Evolutionary conservation across 2,797 vertebrate genomes (phyloP), one percentile per base, ranked within the genome.

Genomic region (Sternarchorhynchus goeldii): DNA sequence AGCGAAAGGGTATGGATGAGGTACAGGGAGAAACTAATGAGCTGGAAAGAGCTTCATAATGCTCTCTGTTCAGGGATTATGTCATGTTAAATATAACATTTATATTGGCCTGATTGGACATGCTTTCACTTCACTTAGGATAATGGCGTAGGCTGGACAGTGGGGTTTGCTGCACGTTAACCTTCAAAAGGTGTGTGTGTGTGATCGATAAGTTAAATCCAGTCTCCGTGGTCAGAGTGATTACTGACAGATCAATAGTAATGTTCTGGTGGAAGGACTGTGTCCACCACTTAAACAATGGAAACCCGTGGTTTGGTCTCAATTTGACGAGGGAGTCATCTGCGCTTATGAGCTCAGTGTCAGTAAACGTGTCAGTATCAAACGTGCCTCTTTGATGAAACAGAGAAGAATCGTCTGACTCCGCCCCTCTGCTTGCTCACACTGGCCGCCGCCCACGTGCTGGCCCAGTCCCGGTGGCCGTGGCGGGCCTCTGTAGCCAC

Each of bases 401-500:
- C 29, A 5, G 32, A 34, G 45, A 20, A 25, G 25, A 50, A 14
- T 41, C 39, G 10, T 41, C 39, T 6, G 39, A 6, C 39, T 41
- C 25, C 60, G 34, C 83, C 25, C 78, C 78, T 32, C 32, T 34
- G 59, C 1, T 25, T 57, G 55, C 64, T 71, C 68, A 45, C 21
- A 75, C 12, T 1, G 20, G 55, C 59, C 57, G 68, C 77, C 74
- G 78, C 80, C 75, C 78, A 8, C 67, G 78, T 67, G 87, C 39
- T 81, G 82, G 74, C 79, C 73, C 32, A 71, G 63, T 64, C 74
- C 74, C 68, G 75, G 78, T 75, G 67, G 73, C 78, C 66, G 41
- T 45, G 73, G 75, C 65, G 64, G 75, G 57, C 75, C 66, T 77
- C 73, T 75, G 77, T 68, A 68, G 79, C 58, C 20, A 93, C 93